Conservation (phyloP, 1,140 invertebrate genomes). For the Hypothenemus hampei region DNA sequence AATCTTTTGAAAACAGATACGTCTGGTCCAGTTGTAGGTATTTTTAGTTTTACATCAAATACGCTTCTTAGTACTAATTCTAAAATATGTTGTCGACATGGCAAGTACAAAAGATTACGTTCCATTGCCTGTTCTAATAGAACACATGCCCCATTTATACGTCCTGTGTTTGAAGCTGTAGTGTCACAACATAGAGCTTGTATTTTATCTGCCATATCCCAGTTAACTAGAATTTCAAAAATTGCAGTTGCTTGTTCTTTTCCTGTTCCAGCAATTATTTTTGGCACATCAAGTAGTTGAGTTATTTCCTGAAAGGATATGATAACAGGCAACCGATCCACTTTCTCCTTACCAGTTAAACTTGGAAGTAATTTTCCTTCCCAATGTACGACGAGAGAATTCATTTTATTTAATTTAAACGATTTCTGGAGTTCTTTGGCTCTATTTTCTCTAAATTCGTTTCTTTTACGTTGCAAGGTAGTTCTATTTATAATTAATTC, state of each 20-base stretch:
- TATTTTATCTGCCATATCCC: conserved; percentile 25
- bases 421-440: neutral
- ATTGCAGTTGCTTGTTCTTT: conserved; percentile 26
- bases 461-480: neutral
- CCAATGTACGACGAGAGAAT: conserved; percentile 28
- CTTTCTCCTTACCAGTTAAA: conserved; percentile 30
- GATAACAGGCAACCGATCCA: conserved; percentile 33
- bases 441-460: neutral
- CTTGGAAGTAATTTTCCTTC: conserved; percentile 33
- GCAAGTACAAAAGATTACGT: conserved; percentile 26
- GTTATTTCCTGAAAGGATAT: conserved; percentile 24
- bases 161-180: conserved; percentile 28
- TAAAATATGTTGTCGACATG: conserved; percentile 32
- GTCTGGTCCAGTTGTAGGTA: conserved; percentile 24
- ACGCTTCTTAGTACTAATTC: conserved; percentile 30
- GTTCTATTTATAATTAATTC: neutral
- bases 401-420: conserved; percentile 2
- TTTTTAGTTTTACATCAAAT: conserved; percentile 24
- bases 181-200: conserved; percentile 28
- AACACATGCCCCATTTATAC: conserved; percentile 22
- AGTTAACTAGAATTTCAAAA: conserved; percentile 19
- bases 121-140: conserved; percentile 12
- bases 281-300: conserved; percentile 31
- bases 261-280: conserved; percentile 24
- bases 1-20: too few relatives aligned